Conservation (phyloP, 2,888 invertebrate species). For the Lasius platythorax region DNA sequence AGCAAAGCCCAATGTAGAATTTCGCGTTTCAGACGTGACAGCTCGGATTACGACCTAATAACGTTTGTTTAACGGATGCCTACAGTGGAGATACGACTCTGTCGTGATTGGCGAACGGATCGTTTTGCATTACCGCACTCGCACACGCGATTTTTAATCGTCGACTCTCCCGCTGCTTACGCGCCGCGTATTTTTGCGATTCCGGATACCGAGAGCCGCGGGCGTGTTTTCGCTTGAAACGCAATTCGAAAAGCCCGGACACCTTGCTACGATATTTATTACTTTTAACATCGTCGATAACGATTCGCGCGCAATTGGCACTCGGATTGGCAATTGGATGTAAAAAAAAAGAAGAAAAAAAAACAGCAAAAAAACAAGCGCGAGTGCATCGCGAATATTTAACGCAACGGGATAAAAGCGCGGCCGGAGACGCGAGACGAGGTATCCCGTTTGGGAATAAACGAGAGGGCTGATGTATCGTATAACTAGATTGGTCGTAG, state of each 20-base stretch:
- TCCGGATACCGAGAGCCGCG: not conserved
- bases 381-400: constrained; percentile 35
- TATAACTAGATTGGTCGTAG: constrained; percentile 12
- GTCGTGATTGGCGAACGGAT: not conserved
- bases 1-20: constrained; percentile 15
- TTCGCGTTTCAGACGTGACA: constrained; percentile 19
- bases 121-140: constrained; percentile 5
- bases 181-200: not conserved
- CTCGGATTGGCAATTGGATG: not conserved
- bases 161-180: not conserved
- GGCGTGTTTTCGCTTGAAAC: constrained; percentile 22
- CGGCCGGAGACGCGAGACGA: not conserved
- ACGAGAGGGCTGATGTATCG: constrained; percentile 3
- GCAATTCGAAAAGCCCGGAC: constrained; percentile 16
- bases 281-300: constrained; percentile 37
- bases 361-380: not conserved
- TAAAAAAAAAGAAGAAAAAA: not conserved
- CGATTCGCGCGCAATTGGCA: constrained; percentile 41
- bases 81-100: constrained; percentile 5
- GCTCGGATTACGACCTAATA: constrained; percentile 21
- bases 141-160: not conserved
- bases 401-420: not conserved
- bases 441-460: constrained; percentile 26
- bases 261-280: constrained; percentile 37
- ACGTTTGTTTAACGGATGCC: constrained; percentile 2